Percentiles rank a stretch among this genome's conserved stretches.
These are phyloP conservation scores for Amia ocellicauda DNA, from an alignment of 2,113 vertebrate genomes.

Conservation along the genomic window DNA sequence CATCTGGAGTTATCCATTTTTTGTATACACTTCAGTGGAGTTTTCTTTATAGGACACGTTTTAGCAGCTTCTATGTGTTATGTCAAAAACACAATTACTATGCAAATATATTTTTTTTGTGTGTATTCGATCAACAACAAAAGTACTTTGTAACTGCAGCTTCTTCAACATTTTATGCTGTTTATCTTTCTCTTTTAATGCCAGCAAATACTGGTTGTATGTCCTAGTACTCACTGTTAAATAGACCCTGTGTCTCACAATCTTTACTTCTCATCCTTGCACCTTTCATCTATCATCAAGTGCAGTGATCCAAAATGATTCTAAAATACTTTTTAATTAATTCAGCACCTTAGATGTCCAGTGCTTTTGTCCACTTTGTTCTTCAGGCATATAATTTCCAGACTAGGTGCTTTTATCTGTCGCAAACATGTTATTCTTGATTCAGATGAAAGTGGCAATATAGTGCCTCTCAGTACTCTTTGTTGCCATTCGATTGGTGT, in stretches of 20 bases:
- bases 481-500: slow-evolving; percentile 43
- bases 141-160: not conserved
- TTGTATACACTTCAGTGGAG: too few relatives aligned
- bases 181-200: slow-evolving; percentile 9
- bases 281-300: slow-evolving; percentile 59
- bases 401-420: slow-evolving; percentile 68
- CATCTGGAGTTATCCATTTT: slow-evolving; percentile 17
- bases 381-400: slow-evolving; percentile 51
- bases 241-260: not conserved
- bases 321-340: slow-evolving; percentile 55
- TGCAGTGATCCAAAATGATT: slow-evolving; percentile 50
- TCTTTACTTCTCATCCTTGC: slow-evolving; percentile 42
- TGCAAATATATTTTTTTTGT: too few relatives aligned
- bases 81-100: too few relatives aligned
- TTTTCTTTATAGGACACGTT: too few relatives aligned
- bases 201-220: slow-evolving; percentile 33
- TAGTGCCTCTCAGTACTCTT: slow-evolving; percentile 46
- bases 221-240: not conserved
- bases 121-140: too few relatives aligned
- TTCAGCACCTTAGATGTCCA: slow-evolving; percentile 69
- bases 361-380: slow-evolving; percentile 65
- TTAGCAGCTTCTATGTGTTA: too few relatives aligned
- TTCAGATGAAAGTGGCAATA: slow-evolving; percentile 68
- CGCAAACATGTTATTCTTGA: slow-evolving; percentile 48
- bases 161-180: slow-evolving; percentile 23